Conservation (phyloP, 2,888 invertebrate species). For the Linyphia triangularis region DNA sequence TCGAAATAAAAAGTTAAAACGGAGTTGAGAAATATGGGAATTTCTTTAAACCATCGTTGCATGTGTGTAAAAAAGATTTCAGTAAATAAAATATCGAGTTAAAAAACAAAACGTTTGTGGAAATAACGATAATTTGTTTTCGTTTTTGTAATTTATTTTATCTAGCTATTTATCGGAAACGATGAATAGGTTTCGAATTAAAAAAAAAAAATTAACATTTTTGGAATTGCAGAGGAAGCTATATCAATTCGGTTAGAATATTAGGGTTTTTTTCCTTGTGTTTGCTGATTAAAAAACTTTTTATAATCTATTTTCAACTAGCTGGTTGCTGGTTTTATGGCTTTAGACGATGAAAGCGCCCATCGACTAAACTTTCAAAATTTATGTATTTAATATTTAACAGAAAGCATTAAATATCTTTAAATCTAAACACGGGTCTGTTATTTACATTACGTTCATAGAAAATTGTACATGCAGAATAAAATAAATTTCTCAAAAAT, state of each 20-base stretch:
- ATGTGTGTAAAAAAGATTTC: conserved; percentile 41
- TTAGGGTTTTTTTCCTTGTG: background rate
- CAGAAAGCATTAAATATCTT: too few species aligned
- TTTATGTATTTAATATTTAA: too few species aligned
- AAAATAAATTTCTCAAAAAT: too few species aligned
- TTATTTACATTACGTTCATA: too few species aligned
- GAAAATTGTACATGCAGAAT: too few species aligned
- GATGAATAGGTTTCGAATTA: conserved; percentile 43
- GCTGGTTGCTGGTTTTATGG: too few species aligned
- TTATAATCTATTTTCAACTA: too few species aligned
- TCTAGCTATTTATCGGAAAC: conserved; percentile 47
- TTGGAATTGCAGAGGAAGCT: background rate
- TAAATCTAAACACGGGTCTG: too few species aligned
- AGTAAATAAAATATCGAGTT: conserved; percentile 61
- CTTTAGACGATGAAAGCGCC: too few species aligned
- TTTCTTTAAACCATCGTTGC: conserved; percentile 53
- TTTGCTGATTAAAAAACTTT: background rate
- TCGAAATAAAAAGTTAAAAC: conserved; percentile 23
- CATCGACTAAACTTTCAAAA: too few species aligned
- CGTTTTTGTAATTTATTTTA: conserved; percentile 56
- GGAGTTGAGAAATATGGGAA: conserved; percentile 34
- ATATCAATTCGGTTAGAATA: background rate
- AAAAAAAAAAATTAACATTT: background rate
- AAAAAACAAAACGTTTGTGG: conserved; percentile 39
- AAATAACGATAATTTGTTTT: conserved; percentile 60